phyloP scores from a whole-genome alignment of 1,140 invertebrate species.

The Gonioctena quinquepunctata region DNA sequence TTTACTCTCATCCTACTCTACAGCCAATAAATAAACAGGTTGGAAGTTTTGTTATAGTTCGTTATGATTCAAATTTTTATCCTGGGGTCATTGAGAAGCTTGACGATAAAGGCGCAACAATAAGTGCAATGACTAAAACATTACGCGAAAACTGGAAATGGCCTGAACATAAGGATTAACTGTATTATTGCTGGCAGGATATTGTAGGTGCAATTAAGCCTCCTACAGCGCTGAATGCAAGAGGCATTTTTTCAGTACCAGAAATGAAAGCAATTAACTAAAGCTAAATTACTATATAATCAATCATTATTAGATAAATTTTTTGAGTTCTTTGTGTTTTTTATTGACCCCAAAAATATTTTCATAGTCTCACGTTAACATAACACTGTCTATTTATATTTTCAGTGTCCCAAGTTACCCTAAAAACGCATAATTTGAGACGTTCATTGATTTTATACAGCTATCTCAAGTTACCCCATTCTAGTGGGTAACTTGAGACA shows the following conservation, averaged over 20 bases:
- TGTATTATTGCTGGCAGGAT: slow-evolving; percentile 5
- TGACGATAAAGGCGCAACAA: slow-evolving; percentile 6
- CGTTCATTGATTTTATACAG: slow-evolving; percentile 5
- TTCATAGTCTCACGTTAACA: slow-evolving; percentile 9
- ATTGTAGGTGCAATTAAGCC: neutral
- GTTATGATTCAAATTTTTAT: slow-evolving; percentile 3
- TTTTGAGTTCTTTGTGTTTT: neutral
- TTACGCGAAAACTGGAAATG: slow-evolving; percentile 5
- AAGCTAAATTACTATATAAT: slow-evolving; percentile 8
- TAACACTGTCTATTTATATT: slow-evolving; percentile 10
- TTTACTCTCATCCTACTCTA: slow-evolving; percentile 2
- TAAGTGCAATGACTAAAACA: slow-evolving; percentile 8
- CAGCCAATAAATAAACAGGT: slow-evolving; percentile 8
- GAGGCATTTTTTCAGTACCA: slow-evolving; percentile 2
- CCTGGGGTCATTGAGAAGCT: slow-evolving; percentile 8
- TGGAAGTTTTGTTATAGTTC: slow-evolving; percentile 10
- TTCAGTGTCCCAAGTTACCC: neutral
- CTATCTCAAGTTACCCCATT: neutral
- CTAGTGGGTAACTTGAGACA: neutral
- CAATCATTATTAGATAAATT: neutral
- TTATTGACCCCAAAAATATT: slow-evolving; percentile 5
- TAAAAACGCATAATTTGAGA: slow-evolving; percentile 3
- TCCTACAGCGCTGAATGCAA: neutral
- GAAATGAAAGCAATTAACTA: slow-evolving; percentile 1
- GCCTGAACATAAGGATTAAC: slow-evolving; percentile 5